Conservation (phyloP, 2,797 vertebrate species). For the Epinephelus awoara region DNA sequence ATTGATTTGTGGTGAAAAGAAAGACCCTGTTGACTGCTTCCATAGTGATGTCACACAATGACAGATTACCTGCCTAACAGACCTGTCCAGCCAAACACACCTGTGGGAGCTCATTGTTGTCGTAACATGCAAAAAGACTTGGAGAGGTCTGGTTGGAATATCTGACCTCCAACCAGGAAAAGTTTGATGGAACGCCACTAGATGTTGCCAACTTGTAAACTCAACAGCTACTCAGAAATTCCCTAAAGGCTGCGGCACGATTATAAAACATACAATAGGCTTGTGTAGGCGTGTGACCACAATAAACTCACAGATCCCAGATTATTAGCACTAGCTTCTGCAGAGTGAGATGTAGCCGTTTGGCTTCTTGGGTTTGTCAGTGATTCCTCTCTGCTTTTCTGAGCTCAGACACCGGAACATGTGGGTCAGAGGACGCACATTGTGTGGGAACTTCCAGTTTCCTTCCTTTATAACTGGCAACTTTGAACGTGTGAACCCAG, state of each 20-base stretch:
- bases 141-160: neutral
- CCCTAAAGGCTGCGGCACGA: neutral
- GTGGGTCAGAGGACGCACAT: neutral
- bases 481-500: conserved; percentile 5
- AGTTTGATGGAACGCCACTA: neutral
- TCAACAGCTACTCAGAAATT: conserved; percentile 11
- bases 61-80: conserved; percentile 28
- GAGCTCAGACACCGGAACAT: neutral
- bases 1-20: conserved; percentile 45
- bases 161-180: neutral
- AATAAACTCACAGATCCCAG: neutral
- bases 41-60: conserved; percentile 38
- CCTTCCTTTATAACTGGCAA: neutral
- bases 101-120: conserved; percentile 18
- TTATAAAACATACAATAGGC: neutral
- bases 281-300: conserved; percentile 13
- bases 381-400: neutral
- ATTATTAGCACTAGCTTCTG: conserved; percentile 1
- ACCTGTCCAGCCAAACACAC: conserved; percentile 20
- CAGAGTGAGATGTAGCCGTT: neutral
- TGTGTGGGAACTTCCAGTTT: neutral
- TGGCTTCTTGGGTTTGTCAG: neutral
- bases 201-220: conserved; percentile 11
- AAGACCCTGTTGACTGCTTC: neutral
- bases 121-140: neutral